Evolutionary conservation across 2,888 invertebrate species (phyloP), one percentile per base, ranked within the genome.

Genomic region (Erynnis tages): DNA sequence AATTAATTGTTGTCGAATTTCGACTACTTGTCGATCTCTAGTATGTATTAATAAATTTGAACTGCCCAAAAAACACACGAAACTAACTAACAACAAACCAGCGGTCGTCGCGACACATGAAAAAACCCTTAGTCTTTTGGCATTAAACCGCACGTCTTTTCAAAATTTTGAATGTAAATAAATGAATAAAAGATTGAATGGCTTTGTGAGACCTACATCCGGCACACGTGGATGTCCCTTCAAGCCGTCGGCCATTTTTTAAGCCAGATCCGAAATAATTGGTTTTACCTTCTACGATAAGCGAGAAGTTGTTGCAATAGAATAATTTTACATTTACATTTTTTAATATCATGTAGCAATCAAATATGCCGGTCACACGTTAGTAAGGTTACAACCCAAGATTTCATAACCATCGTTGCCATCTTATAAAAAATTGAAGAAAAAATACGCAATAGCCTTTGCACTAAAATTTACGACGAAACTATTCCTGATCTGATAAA

Each of bases 141-240:
- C 76, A 73, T 75, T 73, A 76, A 76, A 74, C 80, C 73, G 77
- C 75, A 76, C 78, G 71, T 75, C 74, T 67, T 76, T 66, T 30
- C 34, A 49, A 35, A 16, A 11, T 34, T 43, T 49, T 17, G 17
- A 27, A 49, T 50, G 27, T 35, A 41, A 43, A 43, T 41, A 34
- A 34, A 17, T 25, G 25, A 30, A 43, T 41, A 80, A 77, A 76
- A 76, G 73, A 69, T 66, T 76, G 73, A 77, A 80, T 73, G 73
- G 76, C 72, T 76, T 72, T 73, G 76, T 73, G 67, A 77, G 69
- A 75, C 66, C 63, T 62, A 76, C 81, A 82, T 87, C 85, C 87
- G 84, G 86, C 73, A 70, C 82, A 86, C 84, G 85, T 85, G 87
- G 79, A 77, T 59, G 69, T 70, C 71, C 62, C 72, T 75, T 63